phyloP scores from a whole-genome alignment of 2,888 invertebrate species.

The Unio delphinus region DNA sequence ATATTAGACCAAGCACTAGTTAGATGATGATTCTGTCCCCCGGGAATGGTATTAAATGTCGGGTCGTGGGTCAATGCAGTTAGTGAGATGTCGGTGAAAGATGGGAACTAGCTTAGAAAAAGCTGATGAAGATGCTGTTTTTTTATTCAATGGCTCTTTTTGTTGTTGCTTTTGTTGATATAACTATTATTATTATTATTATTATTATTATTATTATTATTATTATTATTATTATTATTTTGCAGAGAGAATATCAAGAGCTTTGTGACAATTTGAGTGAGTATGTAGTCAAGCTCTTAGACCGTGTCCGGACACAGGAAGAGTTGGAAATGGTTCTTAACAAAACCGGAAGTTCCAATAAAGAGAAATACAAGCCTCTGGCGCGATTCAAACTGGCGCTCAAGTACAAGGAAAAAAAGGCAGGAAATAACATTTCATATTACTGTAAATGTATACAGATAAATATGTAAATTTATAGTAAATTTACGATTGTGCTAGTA shows the following conservation, averaged over 20 bases:
- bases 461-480: too few species aligned
- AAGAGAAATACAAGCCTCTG: constrained; percentile 57
- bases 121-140: too few species aligned
- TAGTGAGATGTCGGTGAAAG: too few species aligned
- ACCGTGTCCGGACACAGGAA: constrained; percentile 66
- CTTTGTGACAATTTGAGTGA: constrained; percentile 64
- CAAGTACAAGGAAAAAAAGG: constrained; percentile 68
- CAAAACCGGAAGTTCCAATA: constrained; percentile 56
- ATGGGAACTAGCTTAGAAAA: too few species aligned
- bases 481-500: too few species aligned
- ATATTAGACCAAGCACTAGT: too few species aligned
- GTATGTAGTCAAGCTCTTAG: constrained; percentile 67
- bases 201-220: constrained; percentile 1
- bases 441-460: too few species aligned
- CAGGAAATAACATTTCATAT: constrained; percentile 18
- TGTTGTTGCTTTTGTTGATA: neutral
- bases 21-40: too few species aligned
- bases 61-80: too few species aligned
- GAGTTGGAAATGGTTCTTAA: constrained; percentile 68
- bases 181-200: neutral
- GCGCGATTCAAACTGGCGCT: constrained; percentile 67
- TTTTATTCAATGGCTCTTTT: too few species aligned
- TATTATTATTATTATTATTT: neutral
- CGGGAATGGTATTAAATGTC: too few species aligned
- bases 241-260: constrained; percentile 65